Base-by-base conservation (phyloP, 2,888 invertebrate genomes). In the Acronicta alni region DNA sequence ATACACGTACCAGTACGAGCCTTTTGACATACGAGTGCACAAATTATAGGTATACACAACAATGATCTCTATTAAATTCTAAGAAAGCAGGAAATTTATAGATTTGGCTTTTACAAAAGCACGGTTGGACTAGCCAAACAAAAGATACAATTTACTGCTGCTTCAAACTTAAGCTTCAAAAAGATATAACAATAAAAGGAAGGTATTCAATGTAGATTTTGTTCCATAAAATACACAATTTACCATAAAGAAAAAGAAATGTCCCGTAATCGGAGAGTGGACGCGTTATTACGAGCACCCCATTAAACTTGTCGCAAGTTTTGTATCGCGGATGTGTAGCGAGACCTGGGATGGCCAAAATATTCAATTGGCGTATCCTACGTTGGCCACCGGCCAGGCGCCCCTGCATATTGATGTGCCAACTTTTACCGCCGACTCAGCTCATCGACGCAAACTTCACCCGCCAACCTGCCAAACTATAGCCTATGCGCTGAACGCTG, bases 281-380 rank as follows among this genome's bases (percentile, higher is more conserved):
- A 77, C 74, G 71, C 66, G 73, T 81, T 84, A 83, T 85, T 84
- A 84, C 80, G 79, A 84, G 74, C 83, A 84, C 75, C 77, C 85
- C 83, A 88, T 89, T 89, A 86, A 85, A 86, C 84, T 85, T 83
- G 83, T 87, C 84, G 80, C 81, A 85, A 88, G 82, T 88, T 89
- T 83, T 88, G 89, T 89, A 89, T 88, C 87, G 80, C 81, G 84
- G 84, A 86, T 84, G 79, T 85, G 79, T 83, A 81, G 76, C 75
- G 77, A 77, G 81, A 82, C 82, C 81, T 79, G 80, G 79, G 79
- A 81, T 73, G 83, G 86, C 83, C 87, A 87, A 89, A 91, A 91
- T 89, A 92, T 92, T 93, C 92, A 92, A 92, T 92, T 91, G 91
- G 88, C 87, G 89, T 90, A 90, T 90, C 89, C 85, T 84, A 85